A percentile compares a stretch with the other conserved stretches of the same genome.
Conservation (phyloP, 2,797 vertebrate species). For the Cheirogaleus major region DNA sequence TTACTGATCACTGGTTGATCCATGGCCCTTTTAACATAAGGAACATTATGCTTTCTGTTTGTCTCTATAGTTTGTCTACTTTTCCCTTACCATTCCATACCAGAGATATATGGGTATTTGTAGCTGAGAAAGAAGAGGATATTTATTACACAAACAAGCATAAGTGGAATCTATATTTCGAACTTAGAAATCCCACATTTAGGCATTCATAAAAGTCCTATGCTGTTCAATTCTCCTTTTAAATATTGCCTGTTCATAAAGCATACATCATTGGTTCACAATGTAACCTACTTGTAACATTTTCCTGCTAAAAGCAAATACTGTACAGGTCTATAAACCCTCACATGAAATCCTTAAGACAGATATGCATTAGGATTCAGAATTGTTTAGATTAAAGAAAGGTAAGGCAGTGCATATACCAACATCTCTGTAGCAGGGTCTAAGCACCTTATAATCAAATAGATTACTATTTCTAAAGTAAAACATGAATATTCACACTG, state of each 20-base stretch:
- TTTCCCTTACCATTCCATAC: not conserved
- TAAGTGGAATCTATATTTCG: conserved; percentile 6
- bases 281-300: not conserved
- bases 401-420: not conserved
- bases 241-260: not conserved
- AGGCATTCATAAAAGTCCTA: not conserved
- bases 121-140: not conserved
- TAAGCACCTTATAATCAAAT: not conserved
- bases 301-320: not conserved
- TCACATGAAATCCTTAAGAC: not conserved
- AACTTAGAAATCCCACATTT: conserved; percentile 7
- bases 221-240: not conserved
- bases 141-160: not conserved
- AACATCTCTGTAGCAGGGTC: not conserved
- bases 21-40: conserved; percentile 3
- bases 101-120: not conserved
- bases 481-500: not conserved
- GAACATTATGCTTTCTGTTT: not conserved
- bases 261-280: not conserved
- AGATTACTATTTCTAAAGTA: not conserved
- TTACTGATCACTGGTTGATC: not conserved
- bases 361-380: not conserved
- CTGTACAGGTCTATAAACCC: not conserved
- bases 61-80: not conserved
- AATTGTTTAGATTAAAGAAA: conserved; percentile 34